phyloP scores from a whole-genome alignment of 2,888 invertebrate genomes.

The Lasioglossum pauxillum region DNA sequence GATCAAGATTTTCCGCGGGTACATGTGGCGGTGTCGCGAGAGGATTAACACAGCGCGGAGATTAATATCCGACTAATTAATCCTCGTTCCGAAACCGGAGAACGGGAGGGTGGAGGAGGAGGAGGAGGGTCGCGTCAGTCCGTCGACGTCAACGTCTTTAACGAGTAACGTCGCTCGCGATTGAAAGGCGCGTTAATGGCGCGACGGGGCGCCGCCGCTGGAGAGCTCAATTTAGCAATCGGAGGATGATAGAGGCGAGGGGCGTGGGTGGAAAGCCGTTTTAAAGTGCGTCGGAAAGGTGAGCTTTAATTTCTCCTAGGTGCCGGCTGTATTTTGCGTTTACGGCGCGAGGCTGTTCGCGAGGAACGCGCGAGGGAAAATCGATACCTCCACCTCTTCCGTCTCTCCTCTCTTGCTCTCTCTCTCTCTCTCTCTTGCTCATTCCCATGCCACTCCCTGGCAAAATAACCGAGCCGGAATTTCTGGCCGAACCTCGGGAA shows the following conservation, averaged over 20 bases:
- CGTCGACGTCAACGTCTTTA: constrained; percentile 5
- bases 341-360: constrained; percentile 44
- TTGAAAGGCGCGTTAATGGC: constrained; percentile 12
- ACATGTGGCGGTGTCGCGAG: neutral
- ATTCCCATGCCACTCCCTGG: constrained; percentile 66
- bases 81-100: neutral
- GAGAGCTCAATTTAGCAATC: constrained; percentile 8
- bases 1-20: neutral
- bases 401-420: neutral
- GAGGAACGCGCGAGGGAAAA: constrained; percentile 57
- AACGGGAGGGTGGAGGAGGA: neutral
- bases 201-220: neutral
- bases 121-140: neutral
- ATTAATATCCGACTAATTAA: constrained; percentile 12
- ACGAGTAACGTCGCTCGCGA: constrained; percentile 5
- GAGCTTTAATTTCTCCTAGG: constrained; percentile 52
- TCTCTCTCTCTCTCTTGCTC: constrained; percentile 25
- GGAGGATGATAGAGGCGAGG: neutral
- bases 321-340: constrained; percentile 57
- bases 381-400: constrained; percentile 32
- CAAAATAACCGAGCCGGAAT: constrained; percentile 67
- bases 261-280: neutral
- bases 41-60: neutral
- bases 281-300: constrained; percentile 7
- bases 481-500: constrained; percentile 54